These are phyloP conservation scores for Erethizon dorsatum DNA, from an alignment of 2,797 vertebrate genomes.

Conservation along the genomic window DNA sequence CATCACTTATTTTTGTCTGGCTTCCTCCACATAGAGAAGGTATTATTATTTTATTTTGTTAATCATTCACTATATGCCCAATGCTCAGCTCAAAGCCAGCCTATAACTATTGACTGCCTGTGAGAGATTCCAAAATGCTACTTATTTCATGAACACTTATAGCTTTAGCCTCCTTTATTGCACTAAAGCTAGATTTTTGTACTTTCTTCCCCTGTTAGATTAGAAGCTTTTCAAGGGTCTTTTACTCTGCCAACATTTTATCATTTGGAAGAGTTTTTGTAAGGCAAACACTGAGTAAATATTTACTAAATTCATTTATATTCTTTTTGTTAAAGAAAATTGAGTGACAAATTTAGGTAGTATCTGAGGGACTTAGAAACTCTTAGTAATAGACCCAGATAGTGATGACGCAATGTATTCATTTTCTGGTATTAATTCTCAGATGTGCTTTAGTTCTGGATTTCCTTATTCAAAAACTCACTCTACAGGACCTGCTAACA, in stretches of 20 bases:
- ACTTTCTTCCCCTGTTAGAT: background rate
- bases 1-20: constrained; percentile 9
- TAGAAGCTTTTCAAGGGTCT: constrained; percentile 44
- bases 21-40: background rate
- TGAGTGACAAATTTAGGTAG: constrained; percentile 27
- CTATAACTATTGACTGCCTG: background rate
- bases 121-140: background rate
- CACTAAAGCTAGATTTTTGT: background rate
- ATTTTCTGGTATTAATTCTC: constrained; percentile 13
- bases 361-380: background rate
- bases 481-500: background rate
- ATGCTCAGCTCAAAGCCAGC: background rate
- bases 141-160: background rate
- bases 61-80: background rate
- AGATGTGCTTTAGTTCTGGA: background rate
- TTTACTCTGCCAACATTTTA: background rate
- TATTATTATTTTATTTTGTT: constrained; percentile 19
- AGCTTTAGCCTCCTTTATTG: background rate
- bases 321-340: constrained; percentile 43
- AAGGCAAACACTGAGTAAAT: background rate
- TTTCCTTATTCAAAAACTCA: background rate
- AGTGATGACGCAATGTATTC: background rate
- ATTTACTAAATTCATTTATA: constrained; percentile 37
- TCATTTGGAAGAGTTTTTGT: background rate
- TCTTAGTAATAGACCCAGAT: background rate